Conservation (phyloP, 2,797 vertebrate species). For the Merluccius polli region DNA sequence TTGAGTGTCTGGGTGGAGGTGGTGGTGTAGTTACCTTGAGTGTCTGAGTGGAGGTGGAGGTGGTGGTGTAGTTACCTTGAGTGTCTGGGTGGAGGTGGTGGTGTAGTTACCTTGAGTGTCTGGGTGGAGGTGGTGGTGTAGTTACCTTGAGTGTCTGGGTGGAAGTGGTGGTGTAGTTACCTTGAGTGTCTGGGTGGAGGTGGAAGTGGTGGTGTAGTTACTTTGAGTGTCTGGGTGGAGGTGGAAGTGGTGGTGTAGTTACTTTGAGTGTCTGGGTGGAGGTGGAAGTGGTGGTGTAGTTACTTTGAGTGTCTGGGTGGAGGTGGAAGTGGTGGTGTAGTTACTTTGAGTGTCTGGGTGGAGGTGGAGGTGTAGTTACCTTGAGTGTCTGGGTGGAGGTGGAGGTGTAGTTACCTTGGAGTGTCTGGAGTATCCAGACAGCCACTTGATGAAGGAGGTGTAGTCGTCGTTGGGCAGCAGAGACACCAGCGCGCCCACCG, state of each 20-base stretch:
- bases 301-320: too few relatives aligned
- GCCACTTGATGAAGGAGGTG: constrained; percentile 83
- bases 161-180: not conserved
- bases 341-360: not conserved
- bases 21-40: too few relatives aligned
- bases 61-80: too few relatives aligned
- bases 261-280: not conserved
- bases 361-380: not conserved
- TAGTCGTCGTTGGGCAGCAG: constrained; percentile 75
- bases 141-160: not conserved
- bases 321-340: not conserved
- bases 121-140: not conserved
- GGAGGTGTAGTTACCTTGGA: constrained; percentile 68
- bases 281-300: not conserved
- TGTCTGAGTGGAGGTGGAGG: too few relatives aligned
- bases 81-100: too few relatives aligned
- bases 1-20: too few relatives aligned
- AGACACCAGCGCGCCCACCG: constrained; percentile 75
- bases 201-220: not conserved
- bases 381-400: too few relatives aligned
- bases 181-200: not conserved
- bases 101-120: too few relatives aligned
- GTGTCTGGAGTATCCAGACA: constrained; percentile 78
- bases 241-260: not conserved
- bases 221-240: not conserved